phyloP scores from a whole-genome alignment of 1,140 invertebrate species.

The Nebria ingens region DNA sequence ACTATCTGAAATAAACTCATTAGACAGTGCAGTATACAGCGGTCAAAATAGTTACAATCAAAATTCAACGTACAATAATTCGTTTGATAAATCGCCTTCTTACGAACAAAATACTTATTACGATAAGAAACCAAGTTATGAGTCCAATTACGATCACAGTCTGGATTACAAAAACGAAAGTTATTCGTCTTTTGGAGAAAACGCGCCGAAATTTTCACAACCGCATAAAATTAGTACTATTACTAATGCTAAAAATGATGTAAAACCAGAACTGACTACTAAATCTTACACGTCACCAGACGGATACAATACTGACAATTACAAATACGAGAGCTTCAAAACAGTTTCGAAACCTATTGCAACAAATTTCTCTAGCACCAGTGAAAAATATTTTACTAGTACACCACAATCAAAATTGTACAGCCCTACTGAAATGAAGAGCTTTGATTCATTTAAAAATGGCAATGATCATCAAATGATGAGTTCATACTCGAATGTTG shows the following conservation, averaged over 20 bases:
- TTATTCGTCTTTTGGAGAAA: conserved; percentile 15
- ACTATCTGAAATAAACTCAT: conserved; percentile 22
- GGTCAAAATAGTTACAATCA: conserved; percentile 21
- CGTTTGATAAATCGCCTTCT: neutral
- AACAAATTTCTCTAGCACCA: conserved; percentile 30
- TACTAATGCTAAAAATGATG: neutral
- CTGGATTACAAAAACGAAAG: neutral
- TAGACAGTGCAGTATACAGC: conserved; percentile 26
- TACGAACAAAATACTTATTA: neutral
- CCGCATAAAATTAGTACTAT: neutral
- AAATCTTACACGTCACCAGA: conserved; percentile 30
- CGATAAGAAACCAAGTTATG: neutral
- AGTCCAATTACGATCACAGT: neutral
- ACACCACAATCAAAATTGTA: conserved; percentile 28
- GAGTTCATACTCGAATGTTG: conserved; percentile 32
- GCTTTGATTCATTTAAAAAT: conserved; percentile 27
- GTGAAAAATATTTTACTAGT: conserved; percentile 37
- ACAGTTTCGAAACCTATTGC: conserved; percentile 18
- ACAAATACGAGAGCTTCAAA: conserved; percentile 29
- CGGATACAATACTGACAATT: conserved; percentile 28
- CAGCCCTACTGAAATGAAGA: conserved; percentile 20
- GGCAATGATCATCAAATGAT: conserved; percentile 18
- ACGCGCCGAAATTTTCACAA: conserved; percentile 17
- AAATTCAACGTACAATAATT: neutral
- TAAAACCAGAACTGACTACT: conserved; percentile 10